These are phyloP conservation scores for Poicephalus meyeri DNA, from an alignment of 2,113 vertebrate genomes.

Conservation along the genomic window DNA sequence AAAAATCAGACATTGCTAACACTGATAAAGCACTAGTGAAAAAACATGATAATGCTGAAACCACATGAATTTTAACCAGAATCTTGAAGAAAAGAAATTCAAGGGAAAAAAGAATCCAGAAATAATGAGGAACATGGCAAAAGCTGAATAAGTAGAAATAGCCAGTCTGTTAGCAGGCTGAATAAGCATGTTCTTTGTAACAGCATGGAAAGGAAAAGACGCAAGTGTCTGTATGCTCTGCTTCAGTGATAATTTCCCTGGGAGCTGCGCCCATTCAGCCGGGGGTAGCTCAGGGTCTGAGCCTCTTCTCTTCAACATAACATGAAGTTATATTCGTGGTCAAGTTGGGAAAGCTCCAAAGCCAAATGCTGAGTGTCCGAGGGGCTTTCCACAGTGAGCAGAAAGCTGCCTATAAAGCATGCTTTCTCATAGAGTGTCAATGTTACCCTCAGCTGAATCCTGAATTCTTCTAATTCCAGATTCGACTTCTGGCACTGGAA, in stretches of 20 bases:
- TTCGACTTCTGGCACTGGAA: not conserved
- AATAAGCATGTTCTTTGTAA: slow-evolving; percentile 53
- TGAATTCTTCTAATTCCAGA: not conserved
- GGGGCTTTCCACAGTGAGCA: not conserved
- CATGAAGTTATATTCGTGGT: not conserved
- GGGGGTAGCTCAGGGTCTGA: not conserved
- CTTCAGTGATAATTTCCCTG: slow-evolving; percentile 11
- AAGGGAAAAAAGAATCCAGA: slow-evolving; percentile 18
- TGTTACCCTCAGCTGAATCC: not conserved
- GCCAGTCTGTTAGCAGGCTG: slow-evolving; percentile 33
- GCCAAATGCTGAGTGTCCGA: fast-evolving
- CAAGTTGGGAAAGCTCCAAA: not conserved
- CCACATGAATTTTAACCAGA: slow-evolving; percentile 28
- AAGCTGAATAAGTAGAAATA: slow-evolving; percentile 53
- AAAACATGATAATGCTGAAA: not conserved
- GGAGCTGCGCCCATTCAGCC: slow-evolving; percentile 12
- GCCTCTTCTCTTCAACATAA: not conserved
- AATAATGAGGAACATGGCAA: slow-evolving; percentile 57
- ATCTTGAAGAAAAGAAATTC: slow-evolving; percentile 13
- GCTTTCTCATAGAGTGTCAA: not conserved
- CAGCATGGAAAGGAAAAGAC: slow-evolving; percentile 1
- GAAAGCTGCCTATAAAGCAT: not conserved
- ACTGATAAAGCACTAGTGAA: not conserved
- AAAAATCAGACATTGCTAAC: not conserved
- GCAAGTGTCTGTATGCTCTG: not conserved